Base-by-base conservation (phyloP, 1,140 invertebrate genomes). In the Philotrypesis tridentata region DNA sequence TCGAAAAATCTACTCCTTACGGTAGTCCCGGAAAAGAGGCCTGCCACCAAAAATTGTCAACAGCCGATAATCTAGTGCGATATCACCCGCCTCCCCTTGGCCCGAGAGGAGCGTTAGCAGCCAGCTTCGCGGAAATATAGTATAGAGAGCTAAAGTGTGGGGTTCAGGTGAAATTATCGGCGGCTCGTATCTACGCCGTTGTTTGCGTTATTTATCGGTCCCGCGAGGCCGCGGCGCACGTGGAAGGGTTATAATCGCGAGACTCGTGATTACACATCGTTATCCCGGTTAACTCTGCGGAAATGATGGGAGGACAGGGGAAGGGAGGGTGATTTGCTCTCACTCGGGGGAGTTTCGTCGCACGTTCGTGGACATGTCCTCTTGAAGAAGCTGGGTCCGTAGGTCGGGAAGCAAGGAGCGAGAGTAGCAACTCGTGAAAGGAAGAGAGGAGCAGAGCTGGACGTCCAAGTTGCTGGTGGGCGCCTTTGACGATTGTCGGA, bases 181-280 rank as follows among this genome's bases (percentile, higher is more conserved):
- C 31, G 21, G 14, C 43, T 1, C 17, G 77, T 27, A 33, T 61
- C 67, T 68, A 48, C 25, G 33, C 60, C 43, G 48, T 74, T 80
- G 83, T 87, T 83, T 79, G 75, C 83, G 80, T 87, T 87, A 87
- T 85, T 87, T 85, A 85, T 85, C 84, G 82, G 74, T 84, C 85
- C 85, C 85, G 75, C 48, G 82, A 79, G 85, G 70, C 67, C 14
- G 17, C 21, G 40, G 17, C 21, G 40, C 31, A 63, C 33, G 48
- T 77, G 61, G n/a, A 71, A 68, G n/a, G 84, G 72, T 76, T 86
- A 83, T 84, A 85, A 86, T 86, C 79, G 80, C 74, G 80, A 74
- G 71, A 79, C 67, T 77, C 83, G 70, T 84, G 85, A 87, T 86
- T 87, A 87, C 80, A 84, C 84, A 82, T 86, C 84, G 85, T 86